Base-by-base conservation (phyloP, 1,140 invertebrate genomes). In the Nebria ingens region DNA sequence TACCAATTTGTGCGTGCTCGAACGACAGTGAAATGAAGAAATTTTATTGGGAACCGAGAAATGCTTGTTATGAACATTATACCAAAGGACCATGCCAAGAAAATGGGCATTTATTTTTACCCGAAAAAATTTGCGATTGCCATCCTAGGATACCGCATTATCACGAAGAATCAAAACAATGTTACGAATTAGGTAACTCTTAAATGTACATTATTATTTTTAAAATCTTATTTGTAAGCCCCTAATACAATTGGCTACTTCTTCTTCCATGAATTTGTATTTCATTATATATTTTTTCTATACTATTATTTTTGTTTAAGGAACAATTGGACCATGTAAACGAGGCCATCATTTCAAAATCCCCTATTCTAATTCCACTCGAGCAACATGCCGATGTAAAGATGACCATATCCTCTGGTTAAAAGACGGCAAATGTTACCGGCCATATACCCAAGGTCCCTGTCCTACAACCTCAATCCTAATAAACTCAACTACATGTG, bases 51-150 rank as follows among this genome's bases (percentile, higher is more conserved):
- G 62, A 71, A 0, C 65, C 62, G 2, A 76, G 78, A 21, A 77
- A 77, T 4, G 78, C 81, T 2, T 91, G 88, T 63, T 84, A 87
- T 61, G 82, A 89, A 60, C 84, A 87, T 65, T 89, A 83, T 62
- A 84, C 84, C 0, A 78, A 77, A 59, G 88, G 87, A 1, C 87
- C 87, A 2, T 91, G 88, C 64, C 77, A 78, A 23, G 80, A 83
- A 64, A 74, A 73, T 1, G 87, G 88, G 0, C 78, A 84, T 64
- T 68, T 90, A 34, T 89, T 89, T 67, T 67, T 90, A 53, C 86
- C 87, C 0, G 81, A 81, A 3, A 79, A 80, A 0, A 71, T 68
- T 2, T 91, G 88, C 62, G 86, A 85, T 19, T 91, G 88, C 60
- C 75, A 82, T 54, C 58, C 67, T 1, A 71, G 79, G 56, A 61